Evolutionary conservation across 2,797 vertebrate species (phyloP).

Genomic region (Pygocentrus nattereri): DNA sequence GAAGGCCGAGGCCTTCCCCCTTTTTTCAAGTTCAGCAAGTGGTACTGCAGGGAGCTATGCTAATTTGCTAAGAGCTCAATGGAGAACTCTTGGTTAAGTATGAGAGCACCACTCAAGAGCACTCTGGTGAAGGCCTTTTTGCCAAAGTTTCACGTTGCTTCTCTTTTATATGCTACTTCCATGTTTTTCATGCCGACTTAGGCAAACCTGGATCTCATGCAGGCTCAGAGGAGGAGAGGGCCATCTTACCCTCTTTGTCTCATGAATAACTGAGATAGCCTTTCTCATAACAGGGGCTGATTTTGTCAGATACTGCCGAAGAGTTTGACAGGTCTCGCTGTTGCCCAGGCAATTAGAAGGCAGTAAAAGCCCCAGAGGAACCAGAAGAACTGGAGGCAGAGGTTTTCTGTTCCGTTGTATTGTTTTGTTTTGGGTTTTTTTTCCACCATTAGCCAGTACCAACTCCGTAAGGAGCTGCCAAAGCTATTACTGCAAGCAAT

Average conservation of each 20-base stretch:
- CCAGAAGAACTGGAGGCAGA: background rate
- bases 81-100: conserved; percentile 29
- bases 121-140: conserved; percentile 10
- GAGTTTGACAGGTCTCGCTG: conserved; percentile 9
- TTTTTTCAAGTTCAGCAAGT: background rate
- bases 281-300: conserved; percentile 18
- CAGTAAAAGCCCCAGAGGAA: conserved; percentile 24
- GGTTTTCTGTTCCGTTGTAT: conserved; percentile 16
- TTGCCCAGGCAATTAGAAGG: conserved; percentile 43
- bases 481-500: conserved; percentile 29
- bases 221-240: conserved; percentile 5
- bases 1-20: conserved; percentile 22
- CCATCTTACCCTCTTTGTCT: conserved; percentile 29
- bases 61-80: conserved; percentile 24
- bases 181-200: background rate
- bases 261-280: conserved; percentile 26
- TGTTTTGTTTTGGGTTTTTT: conserved; percentile 7
- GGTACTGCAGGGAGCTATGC: conserved; percentile 28
- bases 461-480: conserved; percentile 28
- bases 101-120: conserved; percentile 1
- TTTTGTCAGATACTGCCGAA: conserved; percentile 22
- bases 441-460: conserved; percentile 1
- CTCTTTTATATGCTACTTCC: background rate
- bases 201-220: background rate
- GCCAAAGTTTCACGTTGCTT: background rate